phyloP scores from a whole-genome alignment of 2,888 invertebrate genomes.

The Esperia sulphurella region DNA sequence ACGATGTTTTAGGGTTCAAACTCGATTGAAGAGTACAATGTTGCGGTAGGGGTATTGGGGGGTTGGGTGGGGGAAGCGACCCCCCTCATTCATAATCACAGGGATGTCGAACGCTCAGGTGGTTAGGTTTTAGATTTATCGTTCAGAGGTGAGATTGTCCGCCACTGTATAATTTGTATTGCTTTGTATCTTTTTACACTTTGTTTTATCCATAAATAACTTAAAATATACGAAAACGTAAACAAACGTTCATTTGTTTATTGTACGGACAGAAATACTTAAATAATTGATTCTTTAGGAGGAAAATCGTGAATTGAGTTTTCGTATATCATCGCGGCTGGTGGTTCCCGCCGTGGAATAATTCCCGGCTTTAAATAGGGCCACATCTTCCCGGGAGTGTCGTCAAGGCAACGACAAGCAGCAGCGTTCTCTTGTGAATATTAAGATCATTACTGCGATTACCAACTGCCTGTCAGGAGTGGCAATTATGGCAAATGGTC shows the following conservation, averaged over 20 bases:
- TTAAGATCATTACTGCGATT: too few relatives aligned
- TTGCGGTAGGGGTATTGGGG: constrained; percentile 19
- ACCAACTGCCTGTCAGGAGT: too few relatives aligned
- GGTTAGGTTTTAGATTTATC: constrained; percentile 73
- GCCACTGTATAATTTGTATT: constrained; percentile 57
- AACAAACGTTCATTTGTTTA: background rate
- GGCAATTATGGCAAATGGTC: too few relatives aligned
- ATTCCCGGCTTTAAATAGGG: too few relatives aligned
- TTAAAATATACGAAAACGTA: background rate
- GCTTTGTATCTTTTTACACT: constrained; percentile 30
- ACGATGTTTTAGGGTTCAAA: constrained; percentile 4
- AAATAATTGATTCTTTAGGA: background rate
- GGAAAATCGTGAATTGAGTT: background rate
- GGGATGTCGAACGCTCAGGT: constrained; percentile 73
- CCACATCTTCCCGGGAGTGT: too few relatives aligned
- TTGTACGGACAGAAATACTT: background rate
- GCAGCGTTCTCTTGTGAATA: too few relatives aligned
- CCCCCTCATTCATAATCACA: constrained; percentile 67
- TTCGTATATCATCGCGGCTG: background rate
- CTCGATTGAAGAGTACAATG: constrained; percentile 10
- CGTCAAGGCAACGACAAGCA: too few relatives aligned
- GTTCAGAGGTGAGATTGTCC: constrained; percentile 60
- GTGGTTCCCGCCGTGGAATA: too few relatives aligned
- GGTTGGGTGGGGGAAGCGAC: constrained; percentile 23
- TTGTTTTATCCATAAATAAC: constrained; percentile 10